A percentile compares a stretch with the other conserved stretches of the same genome.
Evolutionary conservation across 2,888 invertebrate genomes (phyloP).

Genomic region (Epirrita christyi): DNA sequence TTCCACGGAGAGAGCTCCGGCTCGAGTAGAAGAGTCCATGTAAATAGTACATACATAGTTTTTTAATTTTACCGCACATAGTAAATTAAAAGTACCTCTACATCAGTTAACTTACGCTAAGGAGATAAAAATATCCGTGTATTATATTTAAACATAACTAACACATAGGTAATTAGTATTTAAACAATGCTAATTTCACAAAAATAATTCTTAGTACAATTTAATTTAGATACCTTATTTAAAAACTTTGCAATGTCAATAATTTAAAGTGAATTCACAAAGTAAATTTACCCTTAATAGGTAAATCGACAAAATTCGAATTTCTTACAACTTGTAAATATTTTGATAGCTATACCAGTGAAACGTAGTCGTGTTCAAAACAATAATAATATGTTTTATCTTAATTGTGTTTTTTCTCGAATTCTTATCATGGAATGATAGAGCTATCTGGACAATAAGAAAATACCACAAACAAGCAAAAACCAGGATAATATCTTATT

Average conservation of each 20-base stretch:
- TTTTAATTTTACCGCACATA: constrained; percentile 39
- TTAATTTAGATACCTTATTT: constrained; percentile 22
- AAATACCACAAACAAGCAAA: constrained; percentile 49
- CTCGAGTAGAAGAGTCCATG: constrained; percentile 80
- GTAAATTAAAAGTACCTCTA: constrained; percentile 34
- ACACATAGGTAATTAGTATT: constrained; percentile 33
- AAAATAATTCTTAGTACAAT: constrained; percentile 31
- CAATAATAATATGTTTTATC: constrained; percentile 34
- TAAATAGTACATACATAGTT: constrained; percentile 70
- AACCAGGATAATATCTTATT: constrained; percentile 57
- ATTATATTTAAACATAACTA: constrained; percentile 39
- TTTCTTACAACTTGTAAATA: constrained; percentile 27
- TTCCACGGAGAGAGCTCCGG: constrained; percentile 75
- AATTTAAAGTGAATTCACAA: constrained; percentile 31
- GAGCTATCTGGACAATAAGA: constrained; percentile 54
- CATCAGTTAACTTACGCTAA: constrained; percentile 37
- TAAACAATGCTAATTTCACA: constrained; percentile 32
- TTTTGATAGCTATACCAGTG: constrained; percentile 45
- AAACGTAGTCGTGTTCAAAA: constrained; percentile 29
- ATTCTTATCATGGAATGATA: constrained; percentile 59
- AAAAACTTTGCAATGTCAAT: constrained; percentile 23
- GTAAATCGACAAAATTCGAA: constrained; percentile 33
- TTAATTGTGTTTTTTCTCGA: constrained; percentile 27
- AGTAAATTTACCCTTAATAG: constrained; percentile 29
- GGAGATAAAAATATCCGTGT: constrained; percentile 35